Conservation (phyloP, 2,888 invertebrate species). For the Limnephilus marmoratus region DNA sequence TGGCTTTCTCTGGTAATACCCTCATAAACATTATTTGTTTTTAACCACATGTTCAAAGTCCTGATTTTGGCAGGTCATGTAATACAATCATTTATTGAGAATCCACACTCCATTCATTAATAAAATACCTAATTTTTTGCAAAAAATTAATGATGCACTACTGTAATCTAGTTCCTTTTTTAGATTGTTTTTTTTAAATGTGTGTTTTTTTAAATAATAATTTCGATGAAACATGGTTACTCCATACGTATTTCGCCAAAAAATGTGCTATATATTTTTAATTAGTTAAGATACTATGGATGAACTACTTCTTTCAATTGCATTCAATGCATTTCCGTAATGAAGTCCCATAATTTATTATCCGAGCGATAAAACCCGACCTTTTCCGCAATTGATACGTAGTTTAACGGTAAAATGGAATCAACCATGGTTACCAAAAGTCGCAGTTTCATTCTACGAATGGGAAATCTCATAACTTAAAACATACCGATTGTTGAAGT, state of each 20-base stretch:
- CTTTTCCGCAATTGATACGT: background rate
- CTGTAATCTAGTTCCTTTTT: too few relatives aligned
- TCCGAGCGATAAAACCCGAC: background rate
- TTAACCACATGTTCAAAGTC: background rate
- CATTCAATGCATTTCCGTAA: background rate
- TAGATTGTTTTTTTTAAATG: too few relatives aligned
- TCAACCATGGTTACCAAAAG: background rate
- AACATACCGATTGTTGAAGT: too few relatives aligned
- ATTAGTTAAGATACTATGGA: background rate
- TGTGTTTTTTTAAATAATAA: background rate
- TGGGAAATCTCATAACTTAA: too few relatives aligned
- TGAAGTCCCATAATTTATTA: background rate
- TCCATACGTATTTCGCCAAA: background rate
- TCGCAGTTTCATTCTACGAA: background rate
- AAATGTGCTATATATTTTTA: background rate
- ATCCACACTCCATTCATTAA: too few relatives aligned
- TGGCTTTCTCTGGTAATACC: too few relatives aligned
- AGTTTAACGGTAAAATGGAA: background rate
- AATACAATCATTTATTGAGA: too few relatives aligned
- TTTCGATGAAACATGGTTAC: background rate
- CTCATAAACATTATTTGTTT: background rate
- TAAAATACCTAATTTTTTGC: too few relatives aligned
- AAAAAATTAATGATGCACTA: too few relatives aligned
- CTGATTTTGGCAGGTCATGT: too few relatives aligned
- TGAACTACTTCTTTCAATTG: background rate